Evolutionary conservation across 1,140 invertebrate species (phyloP).

Genomic region (Chymomyza costata): DNA sequence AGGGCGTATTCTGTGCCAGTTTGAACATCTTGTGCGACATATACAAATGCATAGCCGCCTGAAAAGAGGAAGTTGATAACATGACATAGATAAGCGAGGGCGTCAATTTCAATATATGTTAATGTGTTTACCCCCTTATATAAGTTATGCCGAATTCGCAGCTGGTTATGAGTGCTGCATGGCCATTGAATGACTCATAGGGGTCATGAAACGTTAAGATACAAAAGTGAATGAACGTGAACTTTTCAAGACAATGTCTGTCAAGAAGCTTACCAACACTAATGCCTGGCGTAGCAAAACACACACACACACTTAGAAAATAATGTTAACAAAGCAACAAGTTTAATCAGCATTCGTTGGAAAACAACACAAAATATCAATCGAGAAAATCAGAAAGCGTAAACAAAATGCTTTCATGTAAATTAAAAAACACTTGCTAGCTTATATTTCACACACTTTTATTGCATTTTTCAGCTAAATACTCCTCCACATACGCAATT

Average conservation of each 20-base stretch:
- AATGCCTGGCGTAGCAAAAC: conserved; percentile 12
- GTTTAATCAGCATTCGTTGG: conserved; percentile 20
- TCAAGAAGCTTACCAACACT: conserved; percentile 14
- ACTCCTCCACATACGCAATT: background rate
- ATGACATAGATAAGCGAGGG: conserved; percentile 36
- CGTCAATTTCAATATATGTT: conserved; percentile 9
- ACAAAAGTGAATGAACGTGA: conserved; percentile 16
- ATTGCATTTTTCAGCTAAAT: conserved; percentile 7
- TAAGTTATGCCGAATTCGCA: conserved; percentile 9
- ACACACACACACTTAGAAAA: conserved; percentile 3
- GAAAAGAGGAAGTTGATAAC: conserved; percentile 71
- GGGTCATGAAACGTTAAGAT: conserved; percentile 31
- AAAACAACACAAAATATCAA: conserved; percentile 5
- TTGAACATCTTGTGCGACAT: conserved; percentile 91
- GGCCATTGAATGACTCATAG: conserved; percentile 46
- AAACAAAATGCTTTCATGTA: conserved; percentile 27
- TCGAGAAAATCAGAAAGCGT: conserved; percentile 48
- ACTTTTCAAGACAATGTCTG: conserved; percentile 13
- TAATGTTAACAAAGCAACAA: conserved; percentile 39
- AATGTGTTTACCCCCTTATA: conserved; percentile 12
- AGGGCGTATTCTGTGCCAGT: conserved; percentile 93
- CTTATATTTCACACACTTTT: conserved; percentile 3
- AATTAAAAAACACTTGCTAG: conserved; percentile 3
- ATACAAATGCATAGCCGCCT: conserved; percentile 97
- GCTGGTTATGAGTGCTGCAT: background rate